Evolutionary conservation across 2,888 invertebrate species (phyloP).

Genomic region (Lypha dubia): DNA sequence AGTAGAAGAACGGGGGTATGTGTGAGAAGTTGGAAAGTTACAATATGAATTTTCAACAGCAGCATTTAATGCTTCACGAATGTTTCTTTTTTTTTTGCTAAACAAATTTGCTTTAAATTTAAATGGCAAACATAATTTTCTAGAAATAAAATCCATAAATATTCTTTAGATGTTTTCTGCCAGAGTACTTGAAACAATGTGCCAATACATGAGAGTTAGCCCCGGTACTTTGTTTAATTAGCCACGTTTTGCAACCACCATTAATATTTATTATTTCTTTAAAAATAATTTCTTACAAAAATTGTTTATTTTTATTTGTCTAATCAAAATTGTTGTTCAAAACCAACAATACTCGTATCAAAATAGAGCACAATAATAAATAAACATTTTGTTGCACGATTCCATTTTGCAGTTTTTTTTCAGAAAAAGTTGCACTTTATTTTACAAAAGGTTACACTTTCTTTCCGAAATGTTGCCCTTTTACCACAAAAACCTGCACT

Average conservation of each 20-base stretch:
- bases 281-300: not conserved
- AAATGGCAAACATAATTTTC: not conserved
- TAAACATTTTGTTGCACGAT: no score
- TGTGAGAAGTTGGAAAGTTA: not conserved
- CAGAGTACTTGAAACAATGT: not conserved
- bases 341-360: not conserved
- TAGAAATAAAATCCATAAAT: not conserved
- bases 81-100: not conserved
- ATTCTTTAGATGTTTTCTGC: not conserved
- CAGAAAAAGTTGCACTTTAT: not conserved
- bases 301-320: not conserved
- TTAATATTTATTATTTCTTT: not conserved
- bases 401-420: not conserved
- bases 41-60: not conserved
- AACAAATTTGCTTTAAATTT: not conserved
- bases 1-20: not conserved
- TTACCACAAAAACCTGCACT: not conserved
- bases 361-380: not conserved
- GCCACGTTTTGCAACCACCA: not conserved
- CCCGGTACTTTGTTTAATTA: not conserved
- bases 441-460: not conserved
- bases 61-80: not conserved
- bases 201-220: not conserved
- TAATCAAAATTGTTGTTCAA: not conserved
- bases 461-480: not conserved